Base-by-base conservation (phyloP, 64 coral and sea anemone species). In the Pocillopora damicornis region DNA sequence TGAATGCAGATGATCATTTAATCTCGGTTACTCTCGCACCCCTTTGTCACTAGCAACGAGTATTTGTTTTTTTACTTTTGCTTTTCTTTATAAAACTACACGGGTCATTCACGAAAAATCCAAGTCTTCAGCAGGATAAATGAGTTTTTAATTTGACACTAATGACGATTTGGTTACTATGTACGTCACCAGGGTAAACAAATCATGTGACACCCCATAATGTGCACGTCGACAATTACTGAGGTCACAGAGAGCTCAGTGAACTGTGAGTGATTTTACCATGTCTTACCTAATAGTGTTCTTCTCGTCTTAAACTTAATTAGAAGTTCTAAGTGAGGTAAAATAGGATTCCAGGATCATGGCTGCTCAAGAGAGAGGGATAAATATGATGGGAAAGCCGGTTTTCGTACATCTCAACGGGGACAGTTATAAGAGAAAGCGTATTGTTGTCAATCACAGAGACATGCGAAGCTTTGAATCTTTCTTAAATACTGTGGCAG, bases 171-270 rank as follows among this genome's bases (percentile, higher is more conserved):
- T 85, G 18, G 81, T 85, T 14, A 58, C 64, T 85, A 85, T 58
- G 66, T 85, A 85, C 65, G 81, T 85, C 81, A 72, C 81, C 68
- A 85, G n/a, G 81, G 81, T 73, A 85, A 72, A 85, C 64, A 73
- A 85, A 73, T 85, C 64, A 72, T 9, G 15, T 72, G 37, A 71
- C 81, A 85, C 58, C 81, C 81, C 81, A 85, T 85, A 85, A 85
- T 85, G 20, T 12, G 15, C 62, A 14, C 65, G n/a, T 71, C 67
- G 25, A 23, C 42, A 58, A 68, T 34, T 57, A 85, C 22, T 57
- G 81, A 71, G 37, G 18, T 58, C 37, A 51, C 35, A 22, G 36
- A 38, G 64, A 73, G 75, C 38, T 15, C 1, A 14, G 30, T 11
- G 18, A 9, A 9, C 20, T 4, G 9, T 11, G 25, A 26, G 67